These are phyloP conservation scores for Acanthosepion lycidas DNA, from an alignment of 2,888 invertebrate genomes.

Conservation along the genomic window DNA sequence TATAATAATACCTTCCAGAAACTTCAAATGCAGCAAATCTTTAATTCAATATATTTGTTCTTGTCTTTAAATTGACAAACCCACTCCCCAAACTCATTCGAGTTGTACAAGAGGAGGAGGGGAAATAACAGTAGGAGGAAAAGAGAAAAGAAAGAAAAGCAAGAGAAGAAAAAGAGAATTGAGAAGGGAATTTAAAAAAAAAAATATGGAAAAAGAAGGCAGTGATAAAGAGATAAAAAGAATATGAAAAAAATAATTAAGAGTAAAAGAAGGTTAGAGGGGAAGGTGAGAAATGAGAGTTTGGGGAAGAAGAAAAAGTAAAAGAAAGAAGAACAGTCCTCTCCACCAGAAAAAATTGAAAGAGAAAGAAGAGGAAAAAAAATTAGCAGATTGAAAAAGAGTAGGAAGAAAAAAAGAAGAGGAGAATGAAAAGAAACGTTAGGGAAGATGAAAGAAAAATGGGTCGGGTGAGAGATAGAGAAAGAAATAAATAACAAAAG, in stretches of 20 bases:
- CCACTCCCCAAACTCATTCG: background rate
- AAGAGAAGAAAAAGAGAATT: background rate
- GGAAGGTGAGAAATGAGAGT: background rate
- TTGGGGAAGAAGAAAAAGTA: background rate
- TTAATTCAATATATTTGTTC: slow-evolving; percentile 15
- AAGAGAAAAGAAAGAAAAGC: background rate
- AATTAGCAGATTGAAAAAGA: background rate
- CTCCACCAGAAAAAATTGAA: background rate
- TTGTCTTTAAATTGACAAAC: slow-evolving; percentile 16
- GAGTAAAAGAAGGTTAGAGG: too few relatives aligned
- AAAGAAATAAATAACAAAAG: too few relatives aligned
- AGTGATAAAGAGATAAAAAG: background rate
- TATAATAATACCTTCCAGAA: slow-evolving; percentile 33
- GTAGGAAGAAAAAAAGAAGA: background rate
- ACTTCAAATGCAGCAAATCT: background rate
- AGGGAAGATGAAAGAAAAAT: background rate
- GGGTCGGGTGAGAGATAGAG: background rate
- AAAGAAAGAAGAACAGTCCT: background rate
- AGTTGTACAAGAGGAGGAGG: background rate
- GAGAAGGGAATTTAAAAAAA: background rate
- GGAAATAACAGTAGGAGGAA: background rate
- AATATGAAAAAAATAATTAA: background rate
- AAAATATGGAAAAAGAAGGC: background rate
- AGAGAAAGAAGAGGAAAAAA: background rate
- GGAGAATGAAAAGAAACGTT: too few relatives aligned